Conservation (phyloP, 2,113 vertebrate species). For the Heliornis fulica region DNA sequence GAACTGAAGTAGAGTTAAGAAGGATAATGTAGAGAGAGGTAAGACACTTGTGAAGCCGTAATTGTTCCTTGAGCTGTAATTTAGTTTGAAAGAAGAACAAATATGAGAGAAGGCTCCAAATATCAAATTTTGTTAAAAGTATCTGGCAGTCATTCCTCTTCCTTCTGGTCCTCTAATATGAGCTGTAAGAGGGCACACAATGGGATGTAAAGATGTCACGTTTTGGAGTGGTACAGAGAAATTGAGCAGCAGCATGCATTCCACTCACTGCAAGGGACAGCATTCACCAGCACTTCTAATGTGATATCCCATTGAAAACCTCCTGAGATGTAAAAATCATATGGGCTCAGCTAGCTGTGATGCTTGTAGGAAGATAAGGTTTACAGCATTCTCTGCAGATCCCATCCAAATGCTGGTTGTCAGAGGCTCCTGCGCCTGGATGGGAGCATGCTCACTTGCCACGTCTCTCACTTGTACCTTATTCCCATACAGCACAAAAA, state of each 20-base stretch:
- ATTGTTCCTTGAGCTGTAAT: neutral
- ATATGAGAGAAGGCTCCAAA: neutral
- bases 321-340: neutral
- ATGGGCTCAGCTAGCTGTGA: neutral
- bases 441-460: neutral
- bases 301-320: neutral
- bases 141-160: neutral
- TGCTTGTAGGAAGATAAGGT: neutral
- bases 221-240: neutral
- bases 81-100: neutral
- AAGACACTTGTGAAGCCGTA: neutral
- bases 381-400: neutral
- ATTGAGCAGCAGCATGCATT: neutral
- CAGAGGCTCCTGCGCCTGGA: constrained; percentile 7
- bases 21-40: neutral
- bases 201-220: neutral
- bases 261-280: neutral
- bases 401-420: neutral
- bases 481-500: neutral
- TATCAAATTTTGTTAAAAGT: neutral
- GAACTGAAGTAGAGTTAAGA: neutral
- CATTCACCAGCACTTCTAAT: neutral
- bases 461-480: neutral
- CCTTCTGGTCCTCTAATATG: neutral
- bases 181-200: neutral